phyloP scores from a whole-genome alignment of 2,797 vertebrate species.

The Ptychobarbus kaznakovi region DNA sequence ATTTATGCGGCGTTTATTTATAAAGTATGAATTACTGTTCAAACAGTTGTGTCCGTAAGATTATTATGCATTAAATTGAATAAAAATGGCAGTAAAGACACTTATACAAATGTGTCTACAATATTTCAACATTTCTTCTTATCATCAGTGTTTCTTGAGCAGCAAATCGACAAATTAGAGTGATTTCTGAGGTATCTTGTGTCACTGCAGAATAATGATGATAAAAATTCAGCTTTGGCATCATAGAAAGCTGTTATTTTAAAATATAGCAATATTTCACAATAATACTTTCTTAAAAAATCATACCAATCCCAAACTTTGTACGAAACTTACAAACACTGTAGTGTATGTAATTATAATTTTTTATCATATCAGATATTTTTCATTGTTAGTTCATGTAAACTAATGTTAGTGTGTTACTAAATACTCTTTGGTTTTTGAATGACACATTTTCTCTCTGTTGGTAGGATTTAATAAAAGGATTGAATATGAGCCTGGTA shows the following conservation, averaged over 20 bases:
- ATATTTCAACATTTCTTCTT: not conserved
- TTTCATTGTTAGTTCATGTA: not conserved
- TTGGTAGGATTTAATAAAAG: conserved; percentile 90
- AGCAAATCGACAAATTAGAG: not conserved
- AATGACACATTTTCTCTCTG: conserved; percentile 55
- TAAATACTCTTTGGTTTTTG: conserved; percentile 30
- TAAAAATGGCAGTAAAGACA: too few relatives aligned
- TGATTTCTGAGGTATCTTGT: not conserved
- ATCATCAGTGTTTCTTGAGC: not conserved
- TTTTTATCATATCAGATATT: not conserved
- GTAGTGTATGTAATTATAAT: not conserved
- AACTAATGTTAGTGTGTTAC: not conserved
- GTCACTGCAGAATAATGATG: not conserved
- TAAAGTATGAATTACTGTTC: too few relatives aligned
- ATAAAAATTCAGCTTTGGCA: not conserved
- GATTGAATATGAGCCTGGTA: conserved; percentile 96
- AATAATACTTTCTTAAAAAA: not conserved
- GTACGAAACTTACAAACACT: not conserved
- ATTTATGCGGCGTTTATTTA: not conserved
- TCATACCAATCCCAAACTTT: not conserved
- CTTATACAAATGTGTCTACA: too few relatives aligned
- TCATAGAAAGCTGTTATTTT: not conserved
- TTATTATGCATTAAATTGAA: too few relatives aligned
- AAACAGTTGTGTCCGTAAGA: too few relatives aligned
- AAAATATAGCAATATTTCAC: not conserved